A percentile compares a stretch with the other conserved stretches of the same genome.
phyloP scores from a whole-genome alignment of 2,888 invertebrate genomes.

The Mythimna pallens region DNA sequence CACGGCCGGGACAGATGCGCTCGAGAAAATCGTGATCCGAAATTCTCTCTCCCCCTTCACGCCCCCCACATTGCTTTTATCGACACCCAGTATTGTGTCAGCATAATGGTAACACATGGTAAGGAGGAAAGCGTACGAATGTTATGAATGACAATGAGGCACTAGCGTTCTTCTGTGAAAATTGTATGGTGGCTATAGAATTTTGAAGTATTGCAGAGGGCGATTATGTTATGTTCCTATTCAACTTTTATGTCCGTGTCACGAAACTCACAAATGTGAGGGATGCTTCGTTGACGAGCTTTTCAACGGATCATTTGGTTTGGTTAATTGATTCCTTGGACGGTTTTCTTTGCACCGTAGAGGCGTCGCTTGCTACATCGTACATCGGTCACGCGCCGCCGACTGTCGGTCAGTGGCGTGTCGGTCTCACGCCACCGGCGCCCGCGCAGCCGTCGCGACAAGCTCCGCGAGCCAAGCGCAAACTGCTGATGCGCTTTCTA shows the following conservation, averaged over 20 bases:
- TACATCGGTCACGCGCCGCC: conserved; percentile 77
- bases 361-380: conserved; percentile 70
- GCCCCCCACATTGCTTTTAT: conserved; percentile 64
- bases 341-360: conserved; percentile 56
- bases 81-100: conserved; percentile 74
- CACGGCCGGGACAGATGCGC: conserved; percentile 84
- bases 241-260: conserved; percentile 35
- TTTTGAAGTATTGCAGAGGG: conserved; percentile 40
- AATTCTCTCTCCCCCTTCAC: conserved; percentile 63
- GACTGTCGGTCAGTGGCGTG: conserved; percentile 87
- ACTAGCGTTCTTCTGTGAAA: conserved; percentile 69
- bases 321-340: conserved; percentile 32
- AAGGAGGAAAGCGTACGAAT: conserved; percentile 73
- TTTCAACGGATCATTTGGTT: conserved; percentile 25
- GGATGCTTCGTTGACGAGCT: background rate
- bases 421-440: conserved; percentile 71
- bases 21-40: conserved; percentile 82
- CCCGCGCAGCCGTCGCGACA: conserved; percentile 66
- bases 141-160: conserved; percentile 76
- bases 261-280: conserved; percentile 10
- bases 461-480: conserved; percentile 82
- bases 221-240: conserved; percentile 32
- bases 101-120: conserved; percentile 78
- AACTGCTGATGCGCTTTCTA: conserved; percentile 87
- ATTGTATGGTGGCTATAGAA: conserved; percentile 65